Evolutionary conservation across 2,797 vertebrate genomes (phyloP).

Genomic region (Eulemur albifrons): DNA sequence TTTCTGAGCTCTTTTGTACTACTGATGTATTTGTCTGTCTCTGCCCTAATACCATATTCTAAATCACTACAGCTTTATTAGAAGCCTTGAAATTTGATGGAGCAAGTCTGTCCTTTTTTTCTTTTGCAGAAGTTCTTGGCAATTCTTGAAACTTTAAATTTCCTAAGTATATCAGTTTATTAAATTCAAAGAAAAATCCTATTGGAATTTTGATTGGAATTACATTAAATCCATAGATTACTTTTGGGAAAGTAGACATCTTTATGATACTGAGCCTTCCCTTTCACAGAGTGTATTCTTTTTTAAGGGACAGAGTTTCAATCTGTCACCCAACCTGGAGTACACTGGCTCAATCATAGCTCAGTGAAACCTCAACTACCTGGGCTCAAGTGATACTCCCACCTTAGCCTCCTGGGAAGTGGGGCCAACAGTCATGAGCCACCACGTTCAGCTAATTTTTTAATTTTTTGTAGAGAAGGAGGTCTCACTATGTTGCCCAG

Average conservation of each 20-base stretch:
- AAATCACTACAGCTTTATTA: neutral
- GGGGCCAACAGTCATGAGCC: too few species aligned
- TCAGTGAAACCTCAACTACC: too few species aligned
- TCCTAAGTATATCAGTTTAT: neutral
- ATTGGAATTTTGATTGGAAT: neutral
- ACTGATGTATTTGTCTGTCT: neutral
- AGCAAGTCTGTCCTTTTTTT: neutral
- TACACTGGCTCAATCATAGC: too few species aligned
- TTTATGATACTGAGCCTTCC: neutral
- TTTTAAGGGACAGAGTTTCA: too few species aligned
- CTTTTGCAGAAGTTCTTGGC: neutral
- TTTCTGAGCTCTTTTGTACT: neutral
- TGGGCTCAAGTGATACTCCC: too few species aligned
- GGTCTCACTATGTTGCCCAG: too few species aligned
- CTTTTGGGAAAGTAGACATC: neutral
- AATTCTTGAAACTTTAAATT: neutral
- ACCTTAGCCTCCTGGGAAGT: too few species aligned
- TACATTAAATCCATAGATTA: neutral
- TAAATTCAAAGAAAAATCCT: neutral
- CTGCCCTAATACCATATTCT: neutral
- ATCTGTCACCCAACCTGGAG: too few species aligned
- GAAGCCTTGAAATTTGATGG: neutral
- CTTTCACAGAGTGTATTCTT: neutral
- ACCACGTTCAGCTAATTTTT: too few species aligned
- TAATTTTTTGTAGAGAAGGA: too few species aligned